These are phyloP conservation scores for Lithobates pipiens DNA, from an alignment of 2,797 vertebrate species.

Conservation along the genomic window DNA sequence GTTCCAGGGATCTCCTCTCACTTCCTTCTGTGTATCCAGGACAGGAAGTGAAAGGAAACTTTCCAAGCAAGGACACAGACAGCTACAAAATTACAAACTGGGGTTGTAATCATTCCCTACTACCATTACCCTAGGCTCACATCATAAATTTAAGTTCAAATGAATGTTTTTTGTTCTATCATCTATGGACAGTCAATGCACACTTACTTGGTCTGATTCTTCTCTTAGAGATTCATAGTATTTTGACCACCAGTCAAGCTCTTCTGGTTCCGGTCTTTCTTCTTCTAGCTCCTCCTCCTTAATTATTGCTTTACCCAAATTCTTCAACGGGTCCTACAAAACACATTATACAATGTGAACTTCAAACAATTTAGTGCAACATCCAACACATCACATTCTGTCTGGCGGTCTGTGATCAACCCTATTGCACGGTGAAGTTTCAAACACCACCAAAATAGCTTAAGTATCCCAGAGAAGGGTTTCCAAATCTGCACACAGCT, in stretches of 20 bases:
- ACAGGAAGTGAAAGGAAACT: too few species aligned
- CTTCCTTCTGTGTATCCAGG: too few species aligned
- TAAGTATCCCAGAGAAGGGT: too few species aligned
- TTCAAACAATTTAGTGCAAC: too few species aligned
- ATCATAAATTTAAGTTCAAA: too few species aligned
- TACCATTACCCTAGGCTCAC: too few species aligned
- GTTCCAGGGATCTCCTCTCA: too few species aligned
- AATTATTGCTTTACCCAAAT: slow-evolving; percentile 67
- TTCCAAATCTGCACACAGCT: too few species aligned
- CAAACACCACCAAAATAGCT: background rate
- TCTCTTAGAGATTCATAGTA: slow-evolving; percentile 90
- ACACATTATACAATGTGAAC: background rate
- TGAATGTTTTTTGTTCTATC: too few species aligned
- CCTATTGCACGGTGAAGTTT: background rate
- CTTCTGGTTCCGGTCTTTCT: slow-evolving; percentile 86
- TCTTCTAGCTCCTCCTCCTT: slow-evolving; percentile 83
- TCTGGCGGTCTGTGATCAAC: background rate
- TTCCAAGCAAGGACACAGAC: too few species aligned
- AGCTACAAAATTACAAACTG: too few species aligned
- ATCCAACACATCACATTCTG: background rate
- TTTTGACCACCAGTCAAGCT: slow-evolving; percentile 98
- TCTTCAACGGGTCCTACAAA: slow-evolving; percentile 80
- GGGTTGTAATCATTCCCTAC: too few species aligned
- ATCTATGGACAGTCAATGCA: background rate
- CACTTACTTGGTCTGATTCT: slow-evolving; percentile 79